Conservation (phyloP, 2,113 vertebrate genomes). For the Microcebus tavaratra region DNA sequence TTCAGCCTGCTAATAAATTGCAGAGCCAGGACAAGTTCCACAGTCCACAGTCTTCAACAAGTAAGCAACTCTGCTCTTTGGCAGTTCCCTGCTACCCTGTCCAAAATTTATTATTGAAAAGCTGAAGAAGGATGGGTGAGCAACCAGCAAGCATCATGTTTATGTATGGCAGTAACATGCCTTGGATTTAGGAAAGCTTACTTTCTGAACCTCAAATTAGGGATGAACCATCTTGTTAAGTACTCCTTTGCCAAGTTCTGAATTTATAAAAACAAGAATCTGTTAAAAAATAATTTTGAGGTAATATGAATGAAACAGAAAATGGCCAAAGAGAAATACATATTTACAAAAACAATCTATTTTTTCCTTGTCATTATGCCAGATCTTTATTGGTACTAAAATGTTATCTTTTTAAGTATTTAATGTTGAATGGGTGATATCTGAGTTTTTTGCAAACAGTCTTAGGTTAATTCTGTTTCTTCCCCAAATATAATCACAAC, state of each 20-base stretch:
- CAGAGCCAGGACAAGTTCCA: background rate
- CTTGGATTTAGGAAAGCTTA: background rate
- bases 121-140: constrained; percentile 12
- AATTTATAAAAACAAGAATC: background rate
- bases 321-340: background rate
- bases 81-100: background rate
- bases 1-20: background rate
- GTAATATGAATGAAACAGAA: background rate
- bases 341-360: background rate
- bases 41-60: background rate
- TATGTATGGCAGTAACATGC: background rate
- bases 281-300: constrained; percentile 5
- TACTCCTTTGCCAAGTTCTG: background rate
- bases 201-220: constrained; percentile 32
- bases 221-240: background rate
- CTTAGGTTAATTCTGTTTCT: background rate
- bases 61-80: background rate
- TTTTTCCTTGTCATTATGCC: background rate
- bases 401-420: background rate
- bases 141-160: constrained; percentile 6
- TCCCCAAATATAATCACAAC: background rate
- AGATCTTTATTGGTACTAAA: background rate
- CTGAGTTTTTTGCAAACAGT: background rate
- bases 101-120: constrained; percentile 14
- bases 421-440: background rate